phyloP scores from a whole-genome alignment of 2,888 invertebrate genomes.

The Diaphora mendica region DNA sequence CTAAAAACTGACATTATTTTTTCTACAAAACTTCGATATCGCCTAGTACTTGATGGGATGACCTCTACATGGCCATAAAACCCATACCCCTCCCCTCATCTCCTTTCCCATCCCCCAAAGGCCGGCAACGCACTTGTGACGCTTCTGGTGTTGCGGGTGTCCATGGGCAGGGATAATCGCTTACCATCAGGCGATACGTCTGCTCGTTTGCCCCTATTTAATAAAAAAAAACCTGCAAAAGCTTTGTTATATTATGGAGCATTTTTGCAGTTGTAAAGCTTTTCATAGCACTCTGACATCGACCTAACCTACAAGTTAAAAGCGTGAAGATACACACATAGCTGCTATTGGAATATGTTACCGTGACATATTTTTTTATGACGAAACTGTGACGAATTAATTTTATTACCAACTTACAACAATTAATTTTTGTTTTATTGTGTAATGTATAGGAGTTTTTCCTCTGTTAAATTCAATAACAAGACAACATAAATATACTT shows the following conservation, averaged over 20 bases:
- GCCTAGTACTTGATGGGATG: too few species aligned
- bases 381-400: neutral
- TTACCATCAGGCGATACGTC: too few species aligned
- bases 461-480: neutral
- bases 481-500: neutral
- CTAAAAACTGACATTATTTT: too few species aligned
- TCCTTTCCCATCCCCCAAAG: too few species aligned
- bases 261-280: neutral
- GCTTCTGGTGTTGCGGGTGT: too few species aligned
- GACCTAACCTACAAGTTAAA: neutral
- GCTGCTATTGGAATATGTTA: neutral
- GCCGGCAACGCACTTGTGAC: too few species aligned
- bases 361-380: neutral
- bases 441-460: neutral
- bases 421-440: neutral
- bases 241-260: too few species aligned
- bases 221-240: too few species aligned
- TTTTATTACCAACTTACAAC: neutral
- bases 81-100: too few species aligned
- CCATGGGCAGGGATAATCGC: too few species aligned
- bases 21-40: neutral
- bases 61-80: too few species aligned
- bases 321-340: neutral
- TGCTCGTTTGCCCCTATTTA: too few species aligned
- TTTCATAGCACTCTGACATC: neutral